Conservation (phyloP, 2,797 vertebrate genomes). For the Anguilla megastoma region DNA sequence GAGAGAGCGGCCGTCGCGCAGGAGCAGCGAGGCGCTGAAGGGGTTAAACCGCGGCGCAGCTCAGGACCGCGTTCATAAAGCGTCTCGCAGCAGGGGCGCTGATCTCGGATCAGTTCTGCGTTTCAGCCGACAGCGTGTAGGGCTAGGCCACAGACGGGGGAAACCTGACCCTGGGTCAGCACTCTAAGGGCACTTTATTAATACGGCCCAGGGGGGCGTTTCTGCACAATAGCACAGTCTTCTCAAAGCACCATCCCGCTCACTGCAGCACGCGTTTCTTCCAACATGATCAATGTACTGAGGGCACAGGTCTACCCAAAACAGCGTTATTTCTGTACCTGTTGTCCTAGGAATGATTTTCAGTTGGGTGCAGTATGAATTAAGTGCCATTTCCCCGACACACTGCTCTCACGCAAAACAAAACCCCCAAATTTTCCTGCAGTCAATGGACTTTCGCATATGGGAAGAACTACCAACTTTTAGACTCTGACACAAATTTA, state of each 20-base stretch:
- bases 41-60: conserved; percentile 5
- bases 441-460: background rate
- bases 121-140: background rate
- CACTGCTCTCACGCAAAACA: background rate
- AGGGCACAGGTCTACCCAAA: background rate
- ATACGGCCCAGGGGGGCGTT: background rate
- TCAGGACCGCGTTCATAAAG: conserved; percentile 15
- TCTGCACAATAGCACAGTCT: background rate
- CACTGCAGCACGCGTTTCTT: background rate
- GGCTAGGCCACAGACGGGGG: background rate
- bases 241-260: background rate
- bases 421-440: background rate
- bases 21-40: background rate
- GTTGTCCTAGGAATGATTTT: background rate
- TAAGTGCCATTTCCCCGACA: background rate
- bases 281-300: background rate
- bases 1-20: no score
- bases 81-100: background rate
- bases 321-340: background rate
- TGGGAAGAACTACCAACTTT: background rate
- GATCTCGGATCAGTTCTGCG: background rate
- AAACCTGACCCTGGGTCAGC: background rate
- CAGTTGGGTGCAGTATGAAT: background rate
- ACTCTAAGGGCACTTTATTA: background rate
- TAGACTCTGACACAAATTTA: background rate